Base-by-base conservation (phyloP, 2,888 invertebrate species). In the Pheosia tremula region DNA sequence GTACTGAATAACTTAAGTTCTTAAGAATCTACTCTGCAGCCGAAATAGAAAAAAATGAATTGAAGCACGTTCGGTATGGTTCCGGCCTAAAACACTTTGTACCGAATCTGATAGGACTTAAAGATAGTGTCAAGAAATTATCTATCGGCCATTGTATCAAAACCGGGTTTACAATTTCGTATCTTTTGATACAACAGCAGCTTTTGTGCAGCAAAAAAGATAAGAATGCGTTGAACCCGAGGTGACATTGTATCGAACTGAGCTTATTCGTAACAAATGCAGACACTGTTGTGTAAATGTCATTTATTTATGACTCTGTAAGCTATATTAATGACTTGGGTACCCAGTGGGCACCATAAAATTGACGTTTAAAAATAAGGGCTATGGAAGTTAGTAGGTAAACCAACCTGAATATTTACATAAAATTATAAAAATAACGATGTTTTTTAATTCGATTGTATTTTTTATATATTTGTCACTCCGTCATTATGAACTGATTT, bases 201-300 rank as follows among this genome's bases (percentile, higher is more conserved):
- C 53, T 53, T 37, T 53, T 53, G 50, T 53, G 10, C 9, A 53
- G 53, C 53, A 37, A 53, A 53, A 52, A 53, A 37, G 37, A 53
- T 37, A 53, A 53, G 37, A 36, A 52, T 52, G 11, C 53, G 37
- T 37, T 37, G 53, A 53, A 37, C 53, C 24, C 53, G 37, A 37
- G 37, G 53, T 53, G 53, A 37, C 53, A 53, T 53, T 50, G 10
- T 50, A 24, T 24, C 24, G 7, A 50, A 24, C 50, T 4, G 50
- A 50, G 50, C 13, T 50, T 50, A 50, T 47, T 47, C 24, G 24
- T 50, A 3, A 50, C 24, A 24, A 24, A 49, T 49, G 13, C 5
- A 50, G 7, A 1, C 50, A 50, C n/a, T 47, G 47, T 47, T 47
- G 11, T 47, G 11, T 45, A 9, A n/a, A 47, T n/a, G 6, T n/a